These are phyloP conservation scores for Sebastes schlegelii DNA, from an alignment of 2,113 vertebrate species.

Conservation along the genomic window DNA sequence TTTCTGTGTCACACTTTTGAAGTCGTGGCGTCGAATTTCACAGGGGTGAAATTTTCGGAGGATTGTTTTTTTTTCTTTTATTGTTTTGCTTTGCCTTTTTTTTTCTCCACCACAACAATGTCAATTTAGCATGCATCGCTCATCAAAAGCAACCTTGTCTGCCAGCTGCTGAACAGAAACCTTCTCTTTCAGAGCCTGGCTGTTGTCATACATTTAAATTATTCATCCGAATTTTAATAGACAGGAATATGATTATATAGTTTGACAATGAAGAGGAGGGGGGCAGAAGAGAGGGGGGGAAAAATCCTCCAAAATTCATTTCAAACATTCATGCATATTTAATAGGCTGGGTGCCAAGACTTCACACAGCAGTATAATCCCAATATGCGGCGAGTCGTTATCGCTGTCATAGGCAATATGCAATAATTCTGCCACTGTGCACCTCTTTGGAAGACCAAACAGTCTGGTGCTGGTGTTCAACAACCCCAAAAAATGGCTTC, in stretches of 20 bases:
- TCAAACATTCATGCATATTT: conserved; percentile 83
- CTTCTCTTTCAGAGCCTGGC: conserved; percentile 55
- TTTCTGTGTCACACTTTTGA: conserved; percentile 70
- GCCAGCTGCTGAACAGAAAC: conserved; percentile 68
- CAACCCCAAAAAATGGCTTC: conserved; percentile 25
- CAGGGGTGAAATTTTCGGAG: conserved; percentile 41
- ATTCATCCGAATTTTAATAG: conserved; percentile 79
- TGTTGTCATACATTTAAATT: conserved; percentile 78
- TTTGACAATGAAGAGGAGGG: conserved; percentile 70
- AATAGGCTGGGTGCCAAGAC: conserved; percentile 71
- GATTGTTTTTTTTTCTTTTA: conserved; percentile 50
- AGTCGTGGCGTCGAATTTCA: conserved; percentile 56
- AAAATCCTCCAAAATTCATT: conserved; percentile 76
- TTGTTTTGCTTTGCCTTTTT: conserved; percentile 49
- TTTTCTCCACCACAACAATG: conserved; percentile 44
- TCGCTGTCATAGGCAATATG: conserved; percentile 70
- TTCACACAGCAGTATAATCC: conserved; percentile 76
- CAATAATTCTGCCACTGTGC: conserved; percentile 64
- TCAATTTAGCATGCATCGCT: conserved; percentile 68
- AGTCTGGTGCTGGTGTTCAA: conserved; percentile 51
- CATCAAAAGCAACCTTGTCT: conserved; percentile 71
- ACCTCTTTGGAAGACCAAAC: conserved; percentile 64
- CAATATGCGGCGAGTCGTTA: conserved; percentile 69
- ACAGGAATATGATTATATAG: conserved; percentile 79
- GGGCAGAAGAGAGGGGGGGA: background rate